Conservation (phyloP, 2,113 vertebrate species). For the Plectropomus leopardus region DNA sequence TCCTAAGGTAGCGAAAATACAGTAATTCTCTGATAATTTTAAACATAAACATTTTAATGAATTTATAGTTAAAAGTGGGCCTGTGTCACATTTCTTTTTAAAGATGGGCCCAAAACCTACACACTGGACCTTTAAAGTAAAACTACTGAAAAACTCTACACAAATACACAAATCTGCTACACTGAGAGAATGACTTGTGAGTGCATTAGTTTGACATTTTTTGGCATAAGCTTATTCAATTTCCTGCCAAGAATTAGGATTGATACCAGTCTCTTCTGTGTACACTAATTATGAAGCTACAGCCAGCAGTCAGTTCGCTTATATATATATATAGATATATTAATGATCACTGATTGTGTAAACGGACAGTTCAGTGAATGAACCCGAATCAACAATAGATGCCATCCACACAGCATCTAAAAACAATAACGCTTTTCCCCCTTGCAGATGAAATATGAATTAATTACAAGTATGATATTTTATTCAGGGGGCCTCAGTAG, state of each 20-base stretch:
- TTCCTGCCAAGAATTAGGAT: background rate
- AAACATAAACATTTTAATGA: no score
- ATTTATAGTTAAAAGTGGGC: no score
- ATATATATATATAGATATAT: no score
- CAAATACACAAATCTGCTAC: background rate
- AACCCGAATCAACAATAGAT: slow-evolving; percentile 41
- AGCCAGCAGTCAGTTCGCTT: background rate
- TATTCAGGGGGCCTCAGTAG: slow-evolving; percentile 76
- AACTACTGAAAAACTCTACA: no score
- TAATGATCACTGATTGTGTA: slow-evolving; percentile 9
- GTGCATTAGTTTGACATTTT: background rate
- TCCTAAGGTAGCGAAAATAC: no score
- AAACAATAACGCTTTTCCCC: slow-evolving; percentile 57
- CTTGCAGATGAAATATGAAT: slow-evolving; percentile 78
- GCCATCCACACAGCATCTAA: slow-evolving; percentile 39
- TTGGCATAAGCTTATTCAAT: background rate
- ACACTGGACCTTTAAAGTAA: background rate
- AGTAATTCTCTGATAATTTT: no score
- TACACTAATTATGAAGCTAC: background rate
- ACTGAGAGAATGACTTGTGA: background rate
- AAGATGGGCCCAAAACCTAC: no score
- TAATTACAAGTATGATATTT: slow-evolving; percentile 83
- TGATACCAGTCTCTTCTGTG: background rate
- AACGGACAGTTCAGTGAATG: slow-evolving; percentile 8
- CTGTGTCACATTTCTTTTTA: no score